Conservation (phyloP, 2,797 vertebrate genomes). For the Aotus griseimembra region DNA sequence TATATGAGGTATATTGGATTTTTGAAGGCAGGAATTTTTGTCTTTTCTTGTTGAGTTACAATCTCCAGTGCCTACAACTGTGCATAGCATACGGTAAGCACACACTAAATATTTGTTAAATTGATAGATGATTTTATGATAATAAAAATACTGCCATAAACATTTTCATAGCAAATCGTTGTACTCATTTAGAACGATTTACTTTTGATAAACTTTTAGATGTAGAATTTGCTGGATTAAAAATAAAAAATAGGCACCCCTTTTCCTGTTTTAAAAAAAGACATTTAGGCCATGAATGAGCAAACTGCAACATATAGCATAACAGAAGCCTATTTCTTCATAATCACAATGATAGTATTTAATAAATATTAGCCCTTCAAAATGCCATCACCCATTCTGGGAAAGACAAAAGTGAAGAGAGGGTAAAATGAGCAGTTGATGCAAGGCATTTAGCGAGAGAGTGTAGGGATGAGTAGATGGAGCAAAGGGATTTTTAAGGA, state of each 20-base stretch:
- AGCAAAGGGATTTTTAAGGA: neutral
- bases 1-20: too few relatives aligned
- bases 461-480: neutral
- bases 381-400: neutral
- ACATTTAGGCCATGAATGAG: neutral
- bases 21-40: neutral
- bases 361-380: neutral
- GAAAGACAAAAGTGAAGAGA: neutral
- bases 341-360: too few relatives aligned
- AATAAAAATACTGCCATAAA: neutral
- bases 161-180: neutral
- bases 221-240: neutral
- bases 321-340: neutral
- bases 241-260: neutral
- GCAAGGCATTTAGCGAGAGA: neutral
- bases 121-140: neutral
- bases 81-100: neutral
- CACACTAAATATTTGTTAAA: neutral
- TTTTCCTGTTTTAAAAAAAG: neutral
- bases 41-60: neutral
- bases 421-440: neutral
- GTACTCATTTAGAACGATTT: neutral
- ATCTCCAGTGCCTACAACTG: neutral
- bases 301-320: neutral
- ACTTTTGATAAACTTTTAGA: neutral